Conservation (phyloP, 2,113 vertebrate genomes). For the Forbesichthys papilliferus region DNA sequence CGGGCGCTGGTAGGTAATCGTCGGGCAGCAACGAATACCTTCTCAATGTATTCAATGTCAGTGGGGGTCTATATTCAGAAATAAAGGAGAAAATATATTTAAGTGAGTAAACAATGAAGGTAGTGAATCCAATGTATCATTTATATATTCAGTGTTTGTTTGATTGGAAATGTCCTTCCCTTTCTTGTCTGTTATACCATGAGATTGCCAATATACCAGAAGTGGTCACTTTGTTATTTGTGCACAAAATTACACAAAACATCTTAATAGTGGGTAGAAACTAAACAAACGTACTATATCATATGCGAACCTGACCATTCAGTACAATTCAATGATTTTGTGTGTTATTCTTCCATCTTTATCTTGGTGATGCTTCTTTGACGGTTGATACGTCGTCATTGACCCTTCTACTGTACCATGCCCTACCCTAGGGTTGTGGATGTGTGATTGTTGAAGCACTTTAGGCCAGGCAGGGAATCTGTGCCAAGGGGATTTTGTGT, state of each 20-base stretch:
- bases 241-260: too few species aligned
- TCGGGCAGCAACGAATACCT: too few species aligned
- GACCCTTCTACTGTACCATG: slow-evolving; percentile 25
- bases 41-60: too few species aligned
- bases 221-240: too few species aligned
- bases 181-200: background rate
- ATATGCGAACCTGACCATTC: too few species aligned
- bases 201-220: too few species aligned
- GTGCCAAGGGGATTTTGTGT: slow-evolving; percentile 54
- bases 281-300: too few species aligned
- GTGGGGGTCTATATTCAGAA: too few species aligned
- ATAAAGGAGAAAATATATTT: background rate
- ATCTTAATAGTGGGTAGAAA: too few species aligned
- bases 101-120: background rate
- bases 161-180: background rate
- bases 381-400: slow-evolving; percentile 49
- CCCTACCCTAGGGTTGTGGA: slow-evolving; percentile 66
- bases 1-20: background rate
- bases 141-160: background rate
- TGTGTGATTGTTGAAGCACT: slow-evolving; percentile 37
- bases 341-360: background rate
- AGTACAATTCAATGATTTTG: background rate
- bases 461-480: slow-evolving; percentile 27
- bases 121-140: background rate
- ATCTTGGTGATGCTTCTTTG: slow-evolving; percentile 13